Base-by-base conservation (phyloP, 2,113 vertebrate species). In the Spea multiplicata region DNA sequence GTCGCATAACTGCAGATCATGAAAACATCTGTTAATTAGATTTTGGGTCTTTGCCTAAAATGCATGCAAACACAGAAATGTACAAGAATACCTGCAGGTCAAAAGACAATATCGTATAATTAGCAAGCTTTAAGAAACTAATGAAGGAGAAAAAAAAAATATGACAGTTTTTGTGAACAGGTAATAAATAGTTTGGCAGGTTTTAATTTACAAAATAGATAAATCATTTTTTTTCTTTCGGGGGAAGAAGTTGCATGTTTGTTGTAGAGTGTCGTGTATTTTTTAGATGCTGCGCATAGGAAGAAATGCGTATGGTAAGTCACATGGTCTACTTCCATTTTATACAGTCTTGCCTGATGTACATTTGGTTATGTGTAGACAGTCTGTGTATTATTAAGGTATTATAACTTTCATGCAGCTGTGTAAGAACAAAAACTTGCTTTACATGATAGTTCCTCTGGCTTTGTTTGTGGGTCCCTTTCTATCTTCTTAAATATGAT, bases 71-170 rank as follows among this genome's bases (percentile, higher is more conserved):
- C 73, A 70, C 52, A 72, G 47, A 78, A 66, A n/a, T 78, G 59
- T 55, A 79, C 76, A 79, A 44, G 59, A 73, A 79, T 79, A 73
- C 69, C 76, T 73, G 76, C 49, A 55, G 69, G 76, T 72, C n/a
- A 79, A 52, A 79, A 78, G 6, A 74, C 46, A 79, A 44, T 17
- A 78, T 52, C 61, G 80, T 79, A 80, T 77, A 84, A 87, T 83
- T n/a, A 83, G 45, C 30, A 74, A 53, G 10, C 45, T 74, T 53
- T 81, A 57, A 30, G 57, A 66, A 75, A 5, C 83, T 76, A 75
- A 81, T 10, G 12, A 50, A 44, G 44, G 64, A 71, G 66, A 78
- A 50, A 82, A 53, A 76, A 62, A 30, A 72, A 84, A 81, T n/a
- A 81, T 12, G 7, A 57, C 3, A 77, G 9, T 76, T 79, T 85